Evolutionary conservation across 2,113 vertebrate genomes (phyloP), one percentile per base, ranked within the genome.

Genomic region (Fulmarus glacialis): DNA sequence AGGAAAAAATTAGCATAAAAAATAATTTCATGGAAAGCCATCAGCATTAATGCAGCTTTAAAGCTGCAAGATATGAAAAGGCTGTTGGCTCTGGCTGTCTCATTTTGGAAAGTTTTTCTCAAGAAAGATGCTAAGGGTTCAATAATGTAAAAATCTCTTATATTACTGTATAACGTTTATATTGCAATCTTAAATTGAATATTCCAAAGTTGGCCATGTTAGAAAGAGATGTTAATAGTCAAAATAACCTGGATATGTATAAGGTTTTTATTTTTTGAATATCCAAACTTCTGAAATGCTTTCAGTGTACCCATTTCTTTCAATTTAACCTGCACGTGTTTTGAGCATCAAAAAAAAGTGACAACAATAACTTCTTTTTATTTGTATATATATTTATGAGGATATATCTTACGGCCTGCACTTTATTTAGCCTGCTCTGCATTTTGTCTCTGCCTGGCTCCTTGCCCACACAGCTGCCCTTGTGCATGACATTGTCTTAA

Each of bases 391-490:
- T 93, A 67, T 94, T 91, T 91, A 77, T 80, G 81, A 94, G 43
- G 59, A 38, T 84, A 15, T 81, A 36, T 88, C 66, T 75, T 89
- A 75, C 29, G 53, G 48, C 36, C 29, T 71, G 58, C 71, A 66
- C 78, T 95, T 91, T 91, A 73, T 96, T 94, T 97, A 90, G 90
- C 43, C 64, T 87, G 67, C 42, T 92, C 53, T 93, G 48, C 40
- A 32, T 93, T 95, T 97, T 93, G 24, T 91, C 74, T 94, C 43
- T 77, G 32, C 45, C 53, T 97, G 96, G 81, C 78, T 91, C 34
- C 58, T 82, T 93, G 93, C 84, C 81, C 87, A 97, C 62, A 80
- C 82, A 90, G 90, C 87, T 97, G 87, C 82, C 93, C 90, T 95
- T 88, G 78, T 95, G 53, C 73, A 83, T 95, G 96, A 89, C 81